These are phyloP conservation scores for Aleiodes sp. DNA, from an alignment of 1,140 invertebrate species.

Conservation along the genomic window DNA sequence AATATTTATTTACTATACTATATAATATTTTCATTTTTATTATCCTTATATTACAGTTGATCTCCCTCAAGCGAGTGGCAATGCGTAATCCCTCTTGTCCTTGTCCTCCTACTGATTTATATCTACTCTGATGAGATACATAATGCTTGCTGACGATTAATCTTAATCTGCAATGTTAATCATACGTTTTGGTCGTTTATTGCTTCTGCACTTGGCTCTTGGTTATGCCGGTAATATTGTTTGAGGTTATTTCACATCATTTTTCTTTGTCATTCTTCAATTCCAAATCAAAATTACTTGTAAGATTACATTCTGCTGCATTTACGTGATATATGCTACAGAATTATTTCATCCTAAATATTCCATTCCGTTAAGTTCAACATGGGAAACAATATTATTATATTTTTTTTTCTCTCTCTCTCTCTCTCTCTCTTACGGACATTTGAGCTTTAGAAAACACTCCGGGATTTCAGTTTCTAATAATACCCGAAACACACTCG, in stretches of 20 bases:
- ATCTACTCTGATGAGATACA: not conserved
- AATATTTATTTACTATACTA: too few species aligned
- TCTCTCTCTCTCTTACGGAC: not conserved
- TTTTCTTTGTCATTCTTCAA: too few species aligned
- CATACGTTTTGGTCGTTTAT: not conserved
- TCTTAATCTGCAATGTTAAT: not conserved
- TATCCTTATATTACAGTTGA: too few species aligned
- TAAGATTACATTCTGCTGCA: too few species aligned
- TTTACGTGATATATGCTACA: too few species aligned
- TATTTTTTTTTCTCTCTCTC: not conserved
- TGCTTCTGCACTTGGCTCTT: not conserved
- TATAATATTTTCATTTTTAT: too few species aligned
- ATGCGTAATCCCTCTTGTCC: not conserved
- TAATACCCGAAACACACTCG: slow-evolving; percentile 19
- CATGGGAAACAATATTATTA: not conserved
- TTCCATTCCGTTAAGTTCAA: not conserved
- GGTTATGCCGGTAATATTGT: not conserved
- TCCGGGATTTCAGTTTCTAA: slow-evolving; percentile 16
- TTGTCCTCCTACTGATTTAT: not conserved
- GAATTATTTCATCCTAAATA: not conserved
- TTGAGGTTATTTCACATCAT: not conserved
- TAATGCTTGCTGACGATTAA: not conserved
- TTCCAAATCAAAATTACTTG: too few species aligned
- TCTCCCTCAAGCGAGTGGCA: not conserved
- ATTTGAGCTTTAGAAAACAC: slow-evolving; percentile 22